Evolutionary conservation across 2,888 invertebrate species (phyloP).

Genomic region (Linyphia triangularis): DNA sequence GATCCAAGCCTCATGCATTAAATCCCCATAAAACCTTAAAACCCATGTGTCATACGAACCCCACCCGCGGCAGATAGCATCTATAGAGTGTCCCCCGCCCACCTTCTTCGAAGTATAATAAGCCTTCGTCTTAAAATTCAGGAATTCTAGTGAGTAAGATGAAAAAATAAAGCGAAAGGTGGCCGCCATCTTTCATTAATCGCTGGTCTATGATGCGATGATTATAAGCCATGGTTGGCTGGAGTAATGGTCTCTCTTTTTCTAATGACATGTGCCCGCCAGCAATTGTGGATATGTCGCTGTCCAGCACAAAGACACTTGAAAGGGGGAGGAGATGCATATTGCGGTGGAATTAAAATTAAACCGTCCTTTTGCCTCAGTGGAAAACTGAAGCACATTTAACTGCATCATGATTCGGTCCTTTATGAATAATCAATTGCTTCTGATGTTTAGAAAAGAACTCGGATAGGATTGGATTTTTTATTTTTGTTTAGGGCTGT

Average conservation of each 20-base stretch:
- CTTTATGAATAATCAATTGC: too few relatives aligned
- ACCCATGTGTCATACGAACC: conserved; percentile 51
- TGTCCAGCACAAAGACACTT: conserved; percentile 23
- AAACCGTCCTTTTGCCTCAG: not conserved
- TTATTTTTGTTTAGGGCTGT: too few relatives aligned
- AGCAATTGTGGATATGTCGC: conserved; percentile 33
- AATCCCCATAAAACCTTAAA: conserved; percentile 59
- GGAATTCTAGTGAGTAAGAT: conserved; percentile 44
- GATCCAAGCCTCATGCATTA: conserved; percentile 53
- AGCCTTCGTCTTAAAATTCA: conserved; percentile 66
- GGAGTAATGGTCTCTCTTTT: conserved; percentile 49
- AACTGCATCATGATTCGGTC: too few relatives aligned
- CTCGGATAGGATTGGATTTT: too few relatives aligned
- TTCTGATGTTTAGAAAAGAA: too few relatives aligned
- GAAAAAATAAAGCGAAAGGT: conserved; percentile 38
- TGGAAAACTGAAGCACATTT: not conserved
- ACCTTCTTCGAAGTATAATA: conserved; percentile 34
- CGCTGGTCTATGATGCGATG: conserved; percentile 65
- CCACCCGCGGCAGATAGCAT: conserved; percentile 48
- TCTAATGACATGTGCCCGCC: conserved; percentile 61
- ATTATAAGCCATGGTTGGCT: conserved; percentile 57
- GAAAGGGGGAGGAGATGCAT: not conserved
- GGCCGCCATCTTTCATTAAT: conserved; percentile 67
- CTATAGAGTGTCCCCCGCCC: conserved; percentile 28
- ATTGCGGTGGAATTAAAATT: conserved; percentile 38